A percentile compares a stretch with the other conserved stretches of the same genome.
phyloP scores from a whole-genome alignment of 2,888 invertebrate species.

The Barypeithes pellucidus region DNA sequence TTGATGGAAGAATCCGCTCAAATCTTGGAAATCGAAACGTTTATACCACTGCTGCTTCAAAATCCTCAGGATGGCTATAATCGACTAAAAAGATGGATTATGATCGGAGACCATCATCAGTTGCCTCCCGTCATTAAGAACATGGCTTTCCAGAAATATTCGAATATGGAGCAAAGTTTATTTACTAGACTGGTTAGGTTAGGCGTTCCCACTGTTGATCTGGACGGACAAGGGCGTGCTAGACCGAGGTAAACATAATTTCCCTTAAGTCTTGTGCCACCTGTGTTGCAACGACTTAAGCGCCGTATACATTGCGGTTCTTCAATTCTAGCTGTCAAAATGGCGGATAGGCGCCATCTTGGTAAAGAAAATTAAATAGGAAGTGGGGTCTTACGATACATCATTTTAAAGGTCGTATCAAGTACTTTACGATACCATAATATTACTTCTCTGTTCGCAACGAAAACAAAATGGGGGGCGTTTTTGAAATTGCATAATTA shows the following conservation, averaged over 20 bases:
- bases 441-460: too few relatives aligned
- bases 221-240: slow-evolving; percentile 98
- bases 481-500: too few relatives aligned
- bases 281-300: too few relatives aligned
- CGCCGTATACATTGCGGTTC: too few relatives aligned
- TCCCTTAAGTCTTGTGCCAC: neutral
- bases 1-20: slow-evolving; percentile 99
- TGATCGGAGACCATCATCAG: slow-evolving; percentile 99
- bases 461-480: too few relatives aligned
- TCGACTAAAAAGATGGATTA: slow-evolving; percentile 98
- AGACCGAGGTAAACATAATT: slow-evolving; percentile 78
- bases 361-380: too few relatives aligned
- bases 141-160: slow-evolving; percentile 99
- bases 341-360: too few relatives aligned
- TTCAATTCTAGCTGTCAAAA: too few relatives aligned
- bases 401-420: too few relatives aligned
- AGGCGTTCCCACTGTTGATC: slow-evolving; percentile 96
- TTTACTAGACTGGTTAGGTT: slow-evolving; percentile 97
- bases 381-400: too few relatives aligned
- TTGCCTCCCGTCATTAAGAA: slow-evolving; percentile 99
- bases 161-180: slow-evolving; percentile 99
- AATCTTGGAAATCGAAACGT: slow-evolving; percentile 99
- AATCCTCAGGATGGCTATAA: slow-evolving; percentile 98
- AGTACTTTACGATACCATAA: too few relatives aligned
- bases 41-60: slow-evolving; percentile 98